Evolutionary conservation across 2,888 invertebrate species (phyloP), one percentile per base, ranked within the genome.

Genomic region (Sylvicola fuscatus): DNA sequence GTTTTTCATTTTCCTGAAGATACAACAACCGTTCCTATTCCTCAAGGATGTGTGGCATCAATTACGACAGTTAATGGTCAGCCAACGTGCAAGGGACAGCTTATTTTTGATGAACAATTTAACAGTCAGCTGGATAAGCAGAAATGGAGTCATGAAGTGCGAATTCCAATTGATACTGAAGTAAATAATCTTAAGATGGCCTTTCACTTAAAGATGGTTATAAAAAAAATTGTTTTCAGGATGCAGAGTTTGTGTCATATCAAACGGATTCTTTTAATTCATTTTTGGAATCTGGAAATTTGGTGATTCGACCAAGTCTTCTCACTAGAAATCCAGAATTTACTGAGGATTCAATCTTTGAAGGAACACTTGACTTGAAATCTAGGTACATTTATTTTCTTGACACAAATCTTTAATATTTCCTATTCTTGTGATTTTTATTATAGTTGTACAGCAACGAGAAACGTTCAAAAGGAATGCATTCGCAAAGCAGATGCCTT

Each of bases 91-190:
- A 31, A 26, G n/a, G 32, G 27, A n/a, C 15, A 15, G 2, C 13
- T 34, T 17, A 32, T 38, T 16, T 38, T 38, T 17, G 32, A 34
- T 10, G 37, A 38, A 13, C 17, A 34, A 6, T 38, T 38, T 27
- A 11, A 14, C 11, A 6, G 5, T 6, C 10, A 28, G 6, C 14
- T n/a, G 12, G 16, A 26, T 7, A 14, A 13, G 16, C 5, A 14
- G 3, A 26, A 34, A n/a, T 38, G 37, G 37, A 34, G 56, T 33
- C 54, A 66, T 3, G 70, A 72, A 41, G 63, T 70, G 41, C 67
- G 64, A 35, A 58, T 70, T 28, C 66, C 68, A 7, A 50, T 56
- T 3, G 57, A 59, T 32, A 51, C 51, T 33, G 59, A 52, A 14
- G 65, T 63, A 46, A 52, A 50, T 11, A 11, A n/a, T n/a, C n/a